Conservation (phyloP, 1,140 invertebrate species). For the Ctenoplectra terminalis region DNA sequence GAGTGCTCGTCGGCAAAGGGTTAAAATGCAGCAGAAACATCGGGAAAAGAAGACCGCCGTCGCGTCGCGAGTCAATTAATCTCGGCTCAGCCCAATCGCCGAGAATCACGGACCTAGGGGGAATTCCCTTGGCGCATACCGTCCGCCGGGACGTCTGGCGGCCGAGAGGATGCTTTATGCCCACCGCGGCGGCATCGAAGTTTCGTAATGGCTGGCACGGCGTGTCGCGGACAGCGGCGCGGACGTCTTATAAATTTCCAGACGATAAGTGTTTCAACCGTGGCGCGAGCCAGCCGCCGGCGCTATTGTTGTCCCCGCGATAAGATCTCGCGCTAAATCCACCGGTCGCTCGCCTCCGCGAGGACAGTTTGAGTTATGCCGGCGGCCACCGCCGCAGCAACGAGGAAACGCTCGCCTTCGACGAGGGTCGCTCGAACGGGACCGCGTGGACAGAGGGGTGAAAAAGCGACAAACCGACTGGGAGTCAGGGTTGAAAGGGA, state of each 20-base stretch:
- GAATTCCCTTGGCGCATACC: background rate
- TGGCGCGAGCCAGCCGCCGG: constrained; percentile 47
- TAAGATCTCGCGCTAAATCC: constrained; percentile 75
- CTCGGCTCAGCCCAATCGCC: background rate
- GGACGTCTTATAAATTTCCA: constrained; percentile 66
- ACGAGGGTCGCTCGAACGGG: constrained; percentile 26
- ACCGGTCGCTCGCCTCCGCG: constrained; percentile 49
- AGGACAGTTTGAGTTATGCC: constrained; percentile 71
- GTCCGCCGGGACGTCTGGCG: background rate
- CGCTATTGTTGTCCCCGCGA: constrained; percentile 74
- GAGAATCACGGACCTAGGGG: background rate
- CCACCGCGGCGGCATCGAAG: constrained; percentile 24
- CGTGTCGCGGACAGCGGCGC: background rate
- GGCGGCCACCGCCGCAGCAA: constrained; percentile 56
- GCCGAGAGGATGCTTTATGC: constrained; percentile 19
- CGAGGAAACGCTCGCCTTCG: constrained; percentile 55
- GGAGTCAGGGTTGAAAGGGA: background rate
- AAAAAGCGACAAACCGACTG: constrained; percentile 7
- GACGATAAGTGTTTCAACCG: constrained; percentile 71
- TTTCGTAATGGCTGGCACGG: constrained; percentile 28
- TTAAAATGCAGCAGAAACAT: too few species aligned
- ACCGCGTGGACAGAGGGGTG: constrained; percentile 11
- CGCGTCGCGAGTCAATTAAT: too few species aligned
- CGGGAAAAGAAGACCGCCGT: background rate
- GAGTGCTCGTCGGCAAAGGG: too few species aligned